These are phyloP conservation scores for Microtus richardsoni DNA, from an alignment of 2,113 vertebrate species.

Conservation along the genomic window DNA sequence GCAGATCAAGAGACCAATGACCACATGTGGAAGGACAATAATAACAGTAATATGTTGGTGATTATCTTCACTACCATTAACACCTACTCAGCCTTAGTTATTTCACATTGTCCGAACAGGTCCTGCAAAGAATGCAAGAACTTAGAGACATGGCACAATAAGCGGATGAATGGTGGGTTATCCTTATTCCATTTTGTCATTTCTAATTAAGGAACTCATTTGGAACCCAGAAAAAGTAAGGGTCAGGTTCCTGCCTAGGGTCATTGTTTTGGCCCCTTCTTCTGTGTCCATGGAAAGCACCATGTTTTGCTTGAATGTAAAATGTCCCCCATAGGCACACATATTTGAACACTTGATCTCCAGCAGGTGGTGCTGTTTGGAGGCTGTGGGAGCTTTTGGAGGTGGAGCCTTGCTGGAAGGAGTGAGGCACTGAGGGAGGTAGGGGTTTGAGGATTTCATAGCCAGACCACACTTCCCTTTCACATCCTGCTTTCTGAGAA, in stretches of 20 bases:
- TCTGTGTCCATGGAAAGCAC: not conserved
- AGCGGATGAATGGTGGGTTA: not conserved
- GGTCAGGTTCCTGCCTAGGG: not conserved
- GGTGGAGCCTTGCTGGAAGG: not conserved
- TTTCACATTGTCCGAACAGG: rapidly evolving
- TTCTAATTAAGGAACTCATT: not conserved
- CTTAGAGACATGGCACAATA: rapidly evolving
- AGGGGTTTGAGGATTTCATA: no score
- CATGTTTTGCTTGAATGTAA: not conserved
- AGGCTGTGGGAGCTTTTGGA: no score
- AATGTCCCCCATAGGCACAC: no score
- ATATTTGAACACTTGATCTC: not conserved
- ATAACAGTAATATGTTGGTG: not conserved
- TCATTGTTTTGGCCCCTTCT: not conserved
- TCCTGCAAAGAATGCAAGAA: not conserved
- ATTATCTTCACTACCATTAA: no score
- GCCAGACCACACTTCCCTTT: not conserved
- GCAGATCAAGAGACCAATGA: not conserved
- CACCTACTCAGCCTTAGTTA: not conserved
- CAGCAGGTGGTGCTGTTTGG: not conserved
- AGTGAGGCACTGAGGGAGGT: not conserved
- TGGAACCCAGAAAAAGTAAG: not conserved
- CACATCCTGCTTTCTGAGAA: not conserved
- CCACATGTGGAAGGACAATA: not conserved
- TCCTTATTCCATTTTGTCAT: not conserved